Conservation (phyloP, 2,113 vertebrate genomes). For the Centrocercus urophasianus region DNA sequence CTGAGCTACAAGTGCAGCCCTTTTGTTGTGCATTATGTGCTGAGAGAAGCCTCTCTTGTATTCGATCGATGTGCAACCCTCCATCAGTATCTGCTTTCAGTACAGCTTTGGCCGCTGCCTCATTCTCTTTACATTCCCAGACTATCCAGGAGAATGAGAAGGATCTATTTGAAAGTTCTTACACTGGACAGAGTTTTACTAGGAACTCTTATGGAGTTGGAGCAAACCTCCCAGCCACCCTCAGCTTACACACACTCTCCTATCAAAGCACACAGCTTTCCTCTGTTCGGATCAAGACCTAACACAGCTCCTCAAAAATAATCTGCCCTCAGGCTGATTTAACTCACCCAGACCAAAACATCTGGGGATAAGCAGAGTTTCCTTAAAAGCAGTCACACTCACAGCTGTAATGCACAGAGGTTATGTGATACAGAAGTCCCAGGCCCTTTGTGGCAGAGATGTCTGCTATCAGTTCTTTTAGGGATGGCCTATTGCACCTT, state of each 20-base stretch:
- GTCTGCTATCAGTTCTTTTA: background rate
- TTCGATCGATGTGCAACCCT: background rate
- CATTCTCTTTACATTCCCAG: background rate
- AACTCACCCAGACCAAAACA: background rate
- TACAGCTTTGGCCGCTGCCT: background rate
- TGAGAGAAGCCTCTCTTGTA: background rate
- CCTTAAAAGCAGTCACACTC: background rate
- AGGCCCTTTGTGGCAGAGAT: background rate
- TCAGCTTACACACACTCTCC: background rate
- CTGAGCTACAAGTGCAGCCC: background rate
- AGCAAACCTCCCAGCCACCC: background rate
- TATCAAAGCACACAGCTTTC: background rate
- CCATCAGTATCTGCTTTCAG: background rate
- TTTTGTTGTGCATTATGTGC: background rate
- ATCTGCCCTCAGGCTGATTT: background rate
- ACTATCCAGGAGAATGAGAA: background rate
- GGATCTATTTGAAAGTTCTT: background rate
- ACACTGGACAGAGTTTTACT: background rate
- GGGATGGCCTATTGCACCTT: background rate
- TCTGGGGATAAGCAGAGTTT: background rate
- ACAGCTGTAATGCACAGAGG: background rate
- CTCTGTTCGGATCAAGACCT: background rate
- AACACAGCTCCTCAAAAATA: background rate
- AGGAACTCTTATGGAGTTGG: background rate
- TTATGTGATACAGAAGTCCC: background rate